These are phyloP conservation scores for Monopterus albus DNA, from an alignment of 2,113 vertebrate genomes.

Conservation along the genomic window DNA sequence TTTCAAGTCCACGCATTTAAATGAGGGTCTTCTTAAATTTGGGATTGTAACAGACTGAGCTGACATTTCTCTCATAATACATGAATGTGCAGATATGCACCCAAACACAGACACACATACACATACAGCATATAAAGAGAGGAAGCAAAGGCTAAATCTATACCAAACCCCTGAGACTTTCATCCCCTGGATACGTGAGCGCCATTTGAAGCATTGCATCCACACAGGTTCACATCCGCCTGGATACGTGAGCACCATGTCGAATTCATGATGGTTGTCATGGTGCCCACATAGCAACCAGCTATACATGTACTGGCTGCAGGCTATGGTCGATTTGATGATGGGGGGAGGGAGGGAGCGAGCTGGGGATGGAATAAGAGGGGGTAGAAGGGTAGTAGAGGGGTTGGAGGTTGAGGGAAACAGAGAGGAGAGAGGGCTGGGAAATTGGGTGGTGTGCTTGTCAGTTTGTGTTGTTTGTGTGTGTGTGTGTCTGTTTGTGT, in stretches of 20 bases:
- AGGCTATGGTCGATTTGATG: constrained; percentile 67
- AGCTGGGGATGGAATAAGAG: constrained; percentile 19
- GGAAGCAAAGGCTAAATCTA: constrained; percentile 41
- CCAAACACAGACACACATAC: background rate
- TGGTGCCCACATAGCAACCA: constrained; percentile 81
- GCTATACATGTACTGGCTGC: constrained; percentile 72
- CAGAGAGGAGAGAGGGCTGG: constrained; percentile 36
- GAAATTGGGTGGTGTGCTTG: constrained; percentile 42
- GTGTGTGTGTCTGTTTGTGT: constrained; percentile 8
- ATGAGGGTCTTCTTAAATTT: background rate
- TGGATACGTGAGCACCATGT: constrained; percentile 78
- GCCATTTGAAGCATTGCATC: constrained; percentile 71
- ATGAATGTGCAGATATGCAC: constrained; percentile 13
- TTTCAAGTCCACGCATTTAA: background rate
- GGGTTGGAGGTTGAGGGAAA: constrained; percentile 46
- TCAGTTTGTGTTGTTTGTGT: constrained; percentile 23
- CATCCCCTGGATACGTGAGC: constrained; percentile 68
- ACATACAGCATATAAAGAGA: constrained; percentile 31
- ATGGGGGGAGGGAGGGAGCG: background rate
- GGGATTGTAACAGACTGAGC: constrained; percentile 2
- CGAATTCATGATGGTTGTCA: constrained; percentile 82
- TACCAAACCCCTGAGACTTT: constrained; percentile 50
- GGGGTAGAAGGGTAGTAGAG: constrained; percentile 31
- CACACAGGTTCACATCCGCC: constrained; percentile 74
- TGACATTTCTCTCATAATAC: constrained; percentile 23